Base-by-base conservation (phyloP, 2,113 vertebrate genomes). In the Macquaria australasica region DNA sequence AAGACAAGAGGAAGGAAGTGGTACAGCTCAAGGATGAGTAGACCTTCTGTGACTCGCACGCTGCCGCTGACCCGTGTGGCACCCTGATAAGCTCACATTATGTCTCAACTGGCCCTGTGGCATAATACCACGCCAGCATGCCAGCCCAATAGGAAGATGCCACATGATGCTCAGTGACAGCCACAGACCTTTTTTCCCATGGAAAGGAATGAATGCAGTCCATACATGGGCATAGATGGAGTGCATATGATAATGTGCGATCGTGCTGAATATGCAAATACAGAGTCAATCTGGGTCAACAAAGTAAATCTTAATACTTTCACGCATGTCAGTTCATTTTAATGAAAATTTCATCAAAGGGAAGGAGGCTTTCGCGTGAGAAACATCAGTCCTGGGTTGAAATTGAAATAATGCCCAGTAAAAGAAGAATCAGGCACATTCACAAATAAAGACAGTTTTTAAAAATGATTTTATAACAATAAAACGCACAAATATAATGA, bases 51-150 rank as follows among this genome's bases (percentile, higher is more conserved):
- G 94, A 95, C 87, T 95, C 93, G 92, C 87, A 84, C 66, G 73
- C 66, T 67, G 80, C 87, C 87, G 77, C 89, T 95, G 94, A 95
- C 93, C 94, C 92, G 79, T 94, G 92, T 50, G 62, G 87, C 74
- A 88, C 92, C 86, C 86, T 94, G 91, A 94, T 94, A 92, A 95
- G 56, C 92, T 94, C 91, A 92, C 90, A 94, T 93, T 92, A 91
- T 92, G 92, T 90, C 91, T 89, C 82, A 78, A 84, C 85, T 28
- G 83, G 84, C 87, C 92, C 88, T 63, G 83, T 71, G 80, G 92
- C 91, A 80, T n/a, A 83, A 83, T 70, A 89, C 77, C 88, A 92
- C 87, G 81, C 67, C 87, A 84, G 89, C 90, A 87, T 51, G 85
- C 64, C 80, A 64, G 41, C 81, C 83, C 91, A 91, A 87, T 86